Conservation (phyloP, 2,888 invertebrate species). For the Adelognathus sp. region DNA sequence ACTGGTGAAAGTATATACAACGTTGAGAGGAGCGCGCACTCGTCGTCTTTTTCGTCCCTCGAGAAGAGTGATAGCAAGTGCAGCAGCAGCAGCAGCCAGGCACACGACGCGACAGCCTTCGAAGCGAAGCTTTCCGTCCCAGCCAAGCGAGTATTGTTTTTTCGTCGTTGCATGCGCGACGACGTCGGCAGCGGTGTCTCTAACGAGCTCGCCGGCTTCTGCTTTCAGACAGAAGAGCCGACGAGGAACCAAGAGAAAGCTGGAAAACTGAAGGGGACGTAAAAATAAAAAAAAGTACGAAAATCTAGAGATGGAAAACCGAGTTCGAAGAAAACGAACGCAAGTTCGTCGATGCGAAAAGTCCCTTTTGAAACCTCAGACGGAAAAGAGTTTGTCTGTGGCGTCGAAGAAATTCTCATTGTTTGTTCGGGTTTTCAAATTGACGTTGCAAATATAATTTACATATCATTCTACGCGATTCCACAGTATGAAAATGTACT, state of each 20-base stretch:
- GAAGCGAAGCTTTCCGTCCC: slow-evolving; percentile 22
- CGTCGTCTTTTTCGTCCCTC: slow-evolving; percentile 26
- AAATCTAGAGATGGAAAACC: not conserved
- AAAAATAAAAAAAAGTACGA: not conserved
- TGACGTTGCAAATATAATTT: not conserved
- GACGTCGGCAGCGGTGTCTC: slow-evolving; percentile 14
- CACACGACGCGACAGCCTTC: not conserved
- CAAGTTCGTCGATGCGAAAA: slow-evolving; percentile 26
- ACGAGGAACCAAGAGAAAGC: slow-evolving; percentile 7
- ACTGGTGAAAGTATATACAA: too few relatives aligned
- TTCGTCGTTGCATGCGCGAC: slow-evolving; percentile 32
- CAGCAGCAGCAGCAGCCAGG: too few relatives aligned
- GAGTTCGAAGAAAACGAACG: slow-evolving; percentile 6
- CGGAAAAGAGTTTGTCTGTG: not conserved
- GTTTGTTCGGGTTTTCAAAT: not conserved
- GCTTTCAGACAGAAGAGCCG: slow-evolving; percentile 12
- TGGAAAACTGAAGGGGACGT: slow-evolving; percentile 3
- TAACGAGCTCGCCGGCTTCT: slow-evolving; percentile 48
- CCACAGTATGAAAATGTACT: not conserved
- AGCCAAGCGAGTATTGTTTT: slow-evolving; percentile 31
- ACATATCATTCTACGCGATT: not conserved
- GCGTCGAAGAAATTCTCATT: not conserved
- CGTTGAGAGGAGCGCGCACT: slow-evolving; percentile 16
- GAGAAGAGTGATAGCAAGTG: slow-evolving; percentile 28
- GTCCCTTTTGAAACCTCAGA: not conserved